A percentile compares a stretch with the other conserved stretches of the same genome.
These are phyloP conservation scores for Otolemur garnettii DNA, from an alignment of 2,113 vertebrate genomes.

Conservation along the genomic window DNA sequence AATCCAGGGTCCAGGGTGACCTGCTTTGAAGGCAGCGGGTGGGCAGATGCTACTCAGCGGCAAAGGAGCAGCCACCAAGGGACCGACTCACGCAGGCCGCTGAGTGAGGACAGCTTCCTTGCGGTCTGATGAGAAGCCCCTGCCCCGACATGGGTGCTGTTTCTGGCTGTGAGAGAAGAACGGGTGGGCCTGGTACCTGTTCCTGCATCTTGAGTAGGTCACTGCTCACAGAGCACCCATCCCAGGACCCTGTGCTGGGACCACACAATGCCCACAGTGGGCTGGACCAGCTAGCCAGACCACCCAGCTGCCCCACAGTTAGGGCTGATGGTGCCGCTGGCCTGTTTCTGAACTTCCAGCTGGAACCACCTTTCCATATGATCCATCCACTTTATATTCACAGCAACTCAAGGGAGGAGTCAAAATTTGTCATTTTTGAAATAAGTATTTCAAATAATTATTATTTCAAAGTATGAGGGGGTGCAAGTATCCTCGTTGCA, in stretches of 20 bases:
- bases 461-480: no score
- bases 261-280: no score
- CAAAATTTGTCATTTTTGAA: no score
- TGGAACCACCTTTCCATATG: background rate
- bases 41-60: no score
- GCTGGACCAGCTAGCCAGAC: no score
- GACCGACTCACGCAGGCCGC: background rate
- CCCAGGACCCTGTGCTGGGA: background rate
- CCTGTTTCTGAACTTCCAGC: background rate
- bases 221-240: rapidly evolving
- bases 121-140: background rate
- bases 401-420: background rate
- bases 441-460: no score
- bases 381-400: background rate
- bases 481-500: no score
- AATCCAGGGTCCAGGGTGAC: background rate
- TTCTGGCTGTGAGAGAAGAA: background rate
- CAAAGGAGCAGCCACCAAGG: background rate
- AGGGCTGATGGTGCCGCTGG: rapidly evolving
- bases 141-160: background rate
- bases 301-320: rapidly evolving
- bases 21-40: background rate
- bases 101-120: background rate
- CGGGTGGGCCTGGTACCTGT: background rate
- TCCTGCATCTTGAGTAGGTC: background rate